phyloP scores from a whole-genome alignment of 2,888 invertebrate species.

The Phengaris alcon region DNA sequence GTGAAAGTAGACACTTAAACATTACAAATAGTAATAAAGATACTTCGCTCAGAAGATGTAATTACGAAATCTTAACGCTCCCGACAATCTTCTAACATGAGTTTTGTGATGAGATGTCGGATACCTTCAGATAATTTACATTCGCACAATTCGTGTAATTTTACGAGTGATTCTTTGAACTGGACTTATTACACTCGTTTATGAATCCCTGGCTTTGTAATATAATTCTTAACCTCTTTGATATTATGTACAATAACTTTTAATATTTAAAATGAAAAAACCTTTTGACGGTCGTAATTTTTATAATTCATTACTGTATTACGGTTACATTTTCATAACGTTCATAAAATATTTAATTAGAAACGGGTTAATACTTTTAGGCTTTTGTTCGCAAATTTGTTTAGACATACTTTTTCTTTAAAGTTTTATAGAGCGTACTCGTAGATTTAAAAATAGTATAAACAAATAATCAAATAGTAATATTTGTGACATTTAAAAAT shows the following conservation, averaged over 20 bases:
- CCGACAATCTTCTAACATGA: conserved; percentile 23
- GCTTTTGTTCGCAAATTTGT: background rate
- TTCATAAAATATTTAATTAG: conserved; percentile 14
- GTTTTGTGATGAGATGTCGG: conserved; percentile 33
- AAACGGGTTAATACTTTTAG: background rate
- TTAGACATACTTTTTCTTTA: too few relatives aligned
- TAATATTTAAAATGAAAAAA: conserved; percentile 24
- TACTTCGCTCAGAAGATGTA: conserved; percentile 11
- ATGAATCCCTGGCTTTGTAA: background rate
- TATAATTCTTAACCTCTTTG: conserved; percentile 9
- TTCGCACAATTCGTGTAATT: conserved; percentile 24
- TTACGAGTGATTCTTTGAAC: conserved; percentile 27
- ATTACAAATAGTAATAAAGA: conserved; percentile 18
- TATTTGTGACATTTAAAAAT: too few relatives aligned
- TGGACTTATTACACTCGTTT: conserved; percentile 20
- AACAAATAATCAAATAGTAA: too few relatives aligned
- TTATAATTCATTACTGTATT: conserved; percentile 26
- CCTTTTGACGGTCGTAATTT: background rate
- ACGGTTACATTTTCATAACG: conserved; percentile 16
- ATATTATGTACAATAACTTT: conserved; percentile 22
- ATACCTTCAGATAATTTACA: conserved; percentile 28
- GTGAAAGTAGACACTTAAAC: background rate
- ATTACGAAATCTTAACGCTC: conserved; percentile 24
- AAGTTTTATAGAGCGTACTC: too few relatives aligned
- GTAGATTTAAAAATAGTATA: too few relatives aligned